These are phyloP conservation scores for Acropternis orthonyx DNA, from an alignment of 2,797 vertebrate genomes.

Conservation along the genomic window DNA sequence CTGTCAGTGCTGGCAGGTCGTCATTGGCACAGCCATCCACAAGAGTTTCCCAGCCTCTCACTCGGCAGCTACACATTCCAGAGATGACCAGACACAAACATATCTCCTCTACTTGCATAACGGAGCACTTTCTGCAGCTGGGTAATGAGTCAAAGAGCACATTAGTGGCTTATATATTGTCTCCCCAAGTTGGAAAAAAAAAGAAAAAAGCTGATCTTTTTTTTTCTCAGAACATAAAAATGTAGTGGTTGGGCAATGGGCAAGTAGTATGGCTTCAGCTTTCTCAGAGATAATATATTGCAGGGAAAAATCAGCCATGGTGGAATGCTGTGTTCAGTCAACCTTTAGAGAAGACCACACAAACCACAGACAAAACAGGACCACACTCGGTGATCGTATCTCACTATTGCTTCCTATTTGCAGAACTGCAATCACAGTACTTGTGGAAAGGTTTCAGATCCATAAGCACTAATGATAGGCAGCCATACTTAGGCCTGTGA, in stretches of 20 bases:
- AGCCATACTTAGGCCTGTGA: background rate
- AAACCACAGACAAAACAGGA: background rate
- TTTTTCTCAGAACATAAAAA: slow-evolving; percentile 1
- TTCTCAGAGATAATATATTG: slow-evolving; percentile 10
- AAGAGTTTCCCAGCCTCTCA: slow-evolving; percentile 38
- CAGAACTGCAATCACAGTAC: background rate
- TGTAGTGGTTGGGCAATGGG: background rate
- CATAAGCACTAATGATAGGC: background rate
- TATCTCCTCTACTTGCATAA: background rate
- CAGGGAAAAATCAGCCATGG: background rate
- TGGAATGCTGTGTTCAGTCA: background rate
- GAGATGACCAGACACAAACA: slow-evolving; percentile 57
- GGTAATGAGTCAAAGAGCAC: background rate
- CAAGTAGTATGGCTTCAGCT: background rate
- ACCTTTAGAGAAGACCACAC: slow-evolving; percentile 2
- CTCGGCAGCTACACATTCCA: slow-evolving; percentile 9
- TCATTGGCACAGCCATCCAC: accelerated
- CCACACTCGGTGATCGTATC: background rate
- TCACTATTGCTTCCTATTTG: background rate
- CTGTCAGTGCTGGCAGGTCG: slow-evolving; percentile 5
- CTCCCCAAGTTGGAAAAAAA: background rate
- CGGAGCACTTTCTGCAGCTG: slow-evolving; percentile 29
- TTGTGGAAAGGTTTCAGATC: slow-evolving; percentile 38
- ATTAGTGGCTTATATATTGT: background rate
- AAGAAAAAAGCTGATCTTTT: background rate